phyloP scores from a whole-genome alignment of 2,888 invertebrate genomes.

The Chymomyza caudatula region DNA sequence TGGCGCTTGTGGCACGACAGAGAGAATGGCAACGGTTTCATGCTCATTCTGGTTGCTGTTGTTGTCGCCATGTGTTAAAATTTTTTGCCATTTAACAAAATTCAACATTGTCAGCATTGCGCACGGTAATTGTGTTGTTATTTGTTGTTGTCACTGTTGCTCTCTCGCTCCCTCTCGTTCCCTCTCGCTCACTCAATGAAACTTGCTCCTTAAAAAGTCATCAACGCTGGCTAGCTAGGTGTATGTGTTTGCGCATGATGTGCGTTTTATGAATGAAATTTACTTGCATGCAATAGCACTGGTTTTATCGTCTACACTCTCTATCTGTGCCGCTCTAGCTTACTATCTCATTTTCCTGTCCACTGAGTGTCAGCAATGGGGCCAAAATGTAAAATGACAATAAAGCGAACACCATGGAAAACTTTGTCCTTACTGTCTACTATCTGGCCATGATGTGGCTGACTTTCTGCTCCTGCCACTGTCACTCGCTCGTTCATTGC shows the following conservation, averaged over 20 bases:
- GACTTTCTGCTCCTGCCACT: conserved; percentile 14
- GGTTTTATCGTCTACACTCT: conserved; percentile 4
- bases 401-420: conserved; percentile 44
- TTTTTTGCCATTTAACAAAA: conserved; percentile 56
- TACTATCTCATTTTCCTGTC: conserved; percentile 3
- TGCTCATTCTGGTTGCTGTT: background rate
- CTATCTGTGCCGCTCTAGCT: background rate
- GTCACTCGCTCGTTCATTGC: conserved; percentile 37
- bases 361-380: conserved; percentile 10
- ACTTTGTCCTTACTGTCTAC: conserved; percentile 50
- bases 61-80: conserved; percentile 27
- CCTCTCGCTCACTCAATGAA: background rate
- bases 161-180: background rate
- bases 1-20: no score
- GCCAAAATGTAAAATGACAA: conserved; percentile 44
- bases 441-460: background rate
- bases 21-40: background rate
- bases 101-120: conserved; percentile 22
- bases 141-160: conserved; percentile 29
- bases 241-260: conserved; percentile 33
- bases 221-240: conserved; percentile 31
- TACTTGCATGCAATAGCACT: conserved; percentile 4
- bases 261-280: conserved; percentile 56
- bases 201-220: conserved; percentile 46
- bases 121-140: conserved; percentile 58